Conservation (phyloP, 2,888 invertebrate genomes). For the Sesia apiformis region DNA sequence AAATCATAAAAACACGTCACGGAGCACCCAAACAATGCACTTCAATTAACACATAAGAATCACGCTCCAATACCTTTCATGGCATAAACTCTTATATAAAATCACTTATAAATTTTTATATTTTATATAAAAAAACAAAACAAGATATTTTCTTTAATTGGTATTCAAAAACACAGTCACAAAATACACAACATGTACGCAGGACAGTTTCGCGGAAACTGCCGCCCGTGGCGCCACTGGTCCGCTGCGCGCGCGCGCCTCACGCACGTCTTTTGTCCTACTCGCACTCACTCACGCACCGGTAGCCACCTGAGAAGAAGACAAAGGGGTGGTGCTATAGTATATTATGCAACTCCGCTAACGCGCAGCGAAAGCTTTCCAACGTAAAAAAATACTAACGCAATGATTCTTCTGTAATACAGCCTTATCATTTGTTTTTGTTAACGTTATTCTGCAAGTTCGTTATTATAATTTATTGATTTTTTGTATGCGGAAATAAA, state of each 20-base stretch:
- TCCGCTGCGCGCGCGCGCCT: conserved; percentile 15
- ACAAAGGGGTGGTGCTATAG: conserved; percentile 29
- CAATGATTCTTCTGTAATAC: no score
- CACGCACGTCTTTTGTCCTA: conserved; percentile 8
- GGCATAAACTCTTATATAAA: no score
- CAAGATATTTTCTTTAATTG: no score
- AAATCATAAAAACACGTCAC: conserved; percentile 1
- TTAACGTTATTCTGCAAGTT: no score
- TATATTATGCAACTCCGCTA: conserved; percentile 13
- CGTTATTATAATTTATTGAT: no score
- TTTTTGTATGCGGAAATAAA: no score
- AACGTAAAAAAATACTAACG: not conserved
- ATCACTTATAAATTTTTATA: no score
- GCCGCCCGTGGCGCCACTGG: conserved; percentile 28
- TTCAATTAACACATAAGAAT: not conserved
- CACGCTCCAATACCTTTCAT: no score
- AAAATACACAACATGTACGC: conserved; percentile 14
- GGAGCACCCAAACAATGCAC: not conserved
- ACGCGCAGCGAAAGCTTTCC: conserved; percentile 29
- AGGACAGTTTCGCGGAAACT: conserved; percentile 26
- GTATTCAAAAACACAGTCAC: no score
- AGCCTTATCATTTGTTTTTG: conserved; percentile 9
- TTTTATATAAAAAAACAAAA: no score
- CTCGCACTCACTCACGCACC: conserved; percentile 14
- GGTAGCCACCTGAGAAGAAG: conserved; percentile 17